Percentiles rank a stretch among this genome's conserved stretches.
These are phyloP conservation scores for Troides aeacus DNA, from an alignment of 2,888 invertebrate species.

Conservation along the genomic window DNA sequence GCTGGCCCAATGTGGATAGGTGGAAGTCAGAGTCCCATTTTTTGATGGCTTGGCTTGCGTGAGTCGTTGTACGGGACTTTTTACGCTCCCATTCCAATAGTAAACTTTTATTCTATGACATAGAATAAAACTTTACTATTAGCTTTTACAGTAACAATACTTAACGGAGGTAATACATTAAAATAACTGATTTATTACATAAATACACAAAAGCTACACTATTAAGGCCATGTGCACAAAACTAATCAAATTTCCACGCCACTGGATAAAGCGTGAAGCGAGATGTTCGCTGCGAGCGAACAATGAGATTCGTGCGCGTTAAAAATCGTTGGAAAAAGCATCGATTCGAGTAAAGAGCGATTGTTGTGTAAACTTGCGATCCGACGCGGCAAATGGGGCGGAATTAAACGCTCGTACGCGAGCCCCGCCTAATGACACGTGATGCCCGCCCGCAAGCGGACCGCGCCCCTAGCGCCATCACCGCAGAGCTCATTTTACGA, in stretches of 20 bases:
- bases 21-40: too few species aligned
- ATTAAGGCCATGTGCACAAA: constrained; percentile 66
- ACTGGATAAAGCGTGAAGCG: constrained; percentile 55
- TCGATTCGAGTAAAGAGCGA: constrained; percentile 69
- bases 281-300: constrained; percentile 47
- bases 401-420: constrained; percentile 69
- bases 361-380: constrained; percentile 77
- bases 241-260: constrained; percentile 77
- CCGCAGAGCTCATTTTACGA: constrained; percentile 7
- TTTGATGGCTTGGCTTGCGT: too few species aligned
- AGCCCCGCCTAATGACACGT: constrained; percentile 74
- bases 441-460: constrained; percentile 43
- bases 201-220: constrained; percentile 47
- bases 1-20: too few species aligned
- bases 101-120: too few species aligned
- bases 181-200: constrained; percentile 60
- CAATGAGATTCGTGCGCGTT: constrained; percentile 64
- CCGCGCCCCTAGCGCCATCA: constrained; percentile 29
- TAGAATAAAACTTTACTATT: too few species aligned
- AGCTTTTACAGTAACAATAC: too few species aligned
- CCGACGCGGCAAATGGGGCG: constrained; percentile 76
- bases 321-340: constrained; percentile 69
- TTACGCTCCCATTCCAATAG: too few species aligned
- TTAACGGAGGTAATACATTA: constrained; percentile 8
- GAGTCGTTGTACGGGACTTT: too few species aligned